phyloP scores from a whole-genome alignment of 2,888 invertebrate species.

The Tenthredo amoena region DNA sequence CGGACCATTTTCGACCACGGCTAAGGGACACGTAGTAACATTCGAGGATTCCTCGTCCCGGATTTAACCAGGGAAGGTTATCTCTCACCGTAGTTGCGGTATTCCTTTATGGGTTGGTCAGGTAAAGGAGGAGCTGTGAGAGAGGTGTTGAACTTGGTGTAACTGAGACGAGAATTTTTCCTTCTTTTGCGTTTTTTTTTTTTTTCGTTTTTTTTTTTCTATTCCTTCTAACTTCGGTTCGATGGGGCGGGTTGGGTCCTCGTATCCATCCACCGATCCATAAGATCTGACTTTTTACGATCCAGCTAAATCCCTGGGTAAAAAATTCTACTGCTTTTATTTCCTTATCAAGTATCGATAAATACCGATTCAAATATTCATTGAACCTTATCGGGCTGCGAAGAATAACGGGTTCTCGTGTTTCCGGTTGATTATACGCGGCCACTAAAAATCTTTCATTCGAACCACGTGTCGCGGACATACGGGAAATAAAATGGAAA shows the following conservation, averaged over 20 bases:
- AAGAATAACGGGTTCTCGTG: too few species aligned
- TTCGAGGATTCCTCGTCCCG: background rate
- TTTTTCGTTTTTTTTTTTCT: background rate
- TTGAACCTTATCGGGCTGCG: too few species aligned
- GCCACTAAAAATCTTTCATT: too few species aligned
- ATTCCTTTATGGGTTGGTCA: constrained; percentile 30
- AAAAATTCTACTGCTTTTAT: background rate
- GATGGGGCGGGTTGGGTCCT: background rate
- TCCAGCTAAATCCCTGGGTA: background rate
- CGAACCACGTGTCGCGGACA: too few species aligned
- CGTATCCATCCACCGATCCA: background rate
- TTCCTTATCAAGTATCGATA: too few species aligned
- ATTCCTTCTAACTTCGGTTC: background rate
- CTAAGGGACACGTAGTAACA: constrained; percentile 40
- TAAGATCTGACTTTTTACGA: background rate
- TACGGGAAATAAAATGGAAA: too few species aligned
- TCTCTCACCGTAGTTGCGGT: constrained; percentile 11
- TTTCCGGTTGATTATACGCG: too few species aligned
- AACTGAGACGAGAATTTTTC: background rate
- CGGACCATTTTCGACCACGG: constrained; percentile 29
- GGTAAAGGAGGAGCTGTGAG: background rate
- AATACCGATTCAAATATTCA: too few species aligned
- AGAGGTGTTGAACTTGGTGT: background rate
- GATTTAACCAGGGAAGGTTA: constrained; percentile 24
- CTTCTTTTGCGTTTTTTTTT: background rate